phyloP scores from a whole-genome alignment of 2,888 invertebrate species.

The Meteorus cinctellus region DNA sequence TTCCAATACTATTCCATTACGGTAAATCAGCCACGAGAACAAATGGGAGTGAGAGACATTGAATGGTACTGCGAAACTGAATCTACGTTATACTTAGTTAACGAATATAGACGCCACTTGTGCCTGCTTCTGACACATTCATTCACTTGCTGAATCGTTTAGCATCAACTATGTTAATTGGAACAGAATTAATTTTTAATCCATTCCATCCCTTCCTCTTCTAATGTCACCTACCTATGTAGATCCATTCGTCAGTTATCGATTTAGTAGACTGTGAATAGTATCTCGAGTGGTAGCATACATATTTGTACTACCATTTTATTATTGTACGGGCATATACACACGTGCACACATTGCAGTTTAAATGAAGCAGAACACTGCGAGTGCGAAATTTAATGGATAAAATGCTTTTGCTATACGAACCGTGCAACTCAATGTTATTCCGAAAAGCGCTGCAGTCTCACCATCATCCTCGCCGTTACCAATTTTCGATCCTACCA shows the following conservation, averaged over 20 bases:
- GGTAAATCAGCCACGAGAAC: constrained; percentile 24
- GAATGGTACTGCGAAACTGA: constrained; percentile 12
- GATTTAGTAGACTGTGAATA: not conserved
- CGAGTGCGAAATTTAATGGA: not conserved
- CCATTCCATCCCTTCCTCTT: not conserved
- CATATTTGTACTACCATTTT: not conserved
- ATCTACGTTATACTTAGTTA: constrained; percentile 24
- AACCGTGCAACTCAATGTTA: constrained; percentile 1
- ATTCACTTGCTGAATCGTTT: constrained; percentile 21
- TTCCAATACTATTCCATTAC: constrained; percentile 29
- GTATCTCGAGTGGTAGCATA: not conserved
- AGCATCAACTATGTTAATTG: not conserved
- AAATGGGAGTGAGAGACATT: constrained; percentile 12
- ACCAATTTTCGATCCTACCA: constrained; percentile 14
- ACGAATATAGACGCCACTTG: constrained; percentile 23
- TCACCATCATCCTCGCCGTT: constrained; percentile 8
- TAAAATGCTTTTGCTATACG: not conserved
- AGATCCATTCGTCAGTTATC: not conserved
- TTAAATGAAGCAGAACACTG: not conserved
- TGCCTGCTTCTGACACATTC: constrained; percentile 23
- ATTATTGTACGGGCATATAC: not conserved
- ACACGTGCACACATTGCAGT: not conserved
- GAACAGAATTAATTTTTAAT: constrained; percentile 10
- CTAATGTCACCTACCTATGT: not conserved
- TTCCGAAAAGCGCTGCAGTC: not conserved